Base-by-base conservation (phyloP, 2,888 invertebrate genomes). In the Helleia helle region DNA sequence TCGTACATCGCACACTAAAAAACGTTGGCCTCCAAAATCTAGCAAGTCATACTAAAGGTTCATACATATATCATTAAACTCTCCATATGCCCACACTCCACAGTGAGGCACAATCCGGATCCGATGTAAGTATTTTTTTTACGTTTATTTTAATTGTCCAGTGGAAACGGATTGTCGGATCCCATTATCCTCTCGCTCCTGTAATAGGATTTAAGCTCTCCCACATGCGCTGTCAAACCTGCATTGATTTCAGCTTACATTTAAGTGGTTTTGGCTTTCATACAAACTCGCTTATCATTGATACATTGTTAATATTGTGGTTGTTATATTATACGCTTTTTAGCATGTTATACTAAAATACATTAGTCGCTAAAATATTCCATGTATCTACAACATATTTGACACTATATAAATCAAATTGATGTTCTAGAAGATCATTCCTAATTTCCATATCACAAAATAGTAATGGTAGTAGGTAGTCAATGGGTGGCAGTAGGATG, bases 171-270 rank as follows among this genome's bases (percentile, higher is more conserved):
- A 22, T 4, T 8, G 8, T 8, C 5, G 36, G 25, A 15, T 5
- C 9, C 25, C 31, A 25, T 25, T 40, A 15, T 25, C 31, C 31
- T 24, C 13, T 36, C 36, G 25, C 25, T 40, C 25, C 17, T 15
- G 31, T 40, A 26, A 40, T 31, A 40, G 40, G 26, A 40, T 36
- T 41, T 22, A 4, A 41, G 25, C 26, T 14, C 22, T 14, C 39
- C 39, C 39, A 14, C 24, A 14, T 12, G 25, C 25, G 30, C 15
- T 15, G 24, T 31, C 29, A 25, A 25, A 8, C 7, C 22, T 22
- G 12, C 22, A 41, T 37, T 37, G 41, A 37, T 37, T 41, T 41
- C 12, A 17, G 41, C 37, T 30, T 39, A 36, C 36, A 36, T 13
- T 36, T 22, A 22, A 15, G 30, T 30, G 30, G 30, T 39, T 38